Conservation (phyloP, 2,113 vertebrate genomes). For the Amphiprion ocellaris region DNA sequence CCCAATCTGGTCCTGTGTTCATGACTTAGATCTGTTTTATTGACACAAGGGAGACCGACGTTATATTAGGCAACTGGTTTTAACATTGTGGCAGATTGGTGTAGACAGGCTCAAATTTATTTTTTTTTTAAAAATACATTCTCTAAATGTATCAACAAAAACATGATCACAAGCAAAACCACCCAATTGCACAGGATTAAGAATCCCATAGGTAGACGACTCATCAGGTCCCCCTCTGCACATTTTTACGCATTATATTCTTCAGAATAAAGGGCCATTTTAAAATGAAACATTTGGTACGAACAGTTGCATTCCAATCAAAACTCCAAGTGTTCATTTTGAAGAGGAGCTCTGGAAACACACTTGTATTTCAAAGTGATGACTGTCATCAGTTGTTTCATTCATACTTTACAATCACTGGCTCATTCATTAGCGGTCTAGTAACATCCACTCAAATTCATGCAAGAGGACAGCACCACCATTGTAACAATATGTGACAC, state of each 20-base stretch:
- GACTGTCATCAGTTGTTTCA: conserved; percentile 1
- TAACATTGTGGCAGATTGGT: neutral
- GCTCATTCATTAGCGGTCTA: neutral
- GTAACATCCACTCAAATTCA: neutral
- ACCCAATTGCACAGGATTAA: too few relatives aligned
- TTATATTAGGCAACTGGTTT: neutral
- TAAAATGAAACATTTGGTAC: neutral
- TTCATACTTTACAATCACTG: neutral
- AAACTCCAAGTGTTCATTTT: neutral
- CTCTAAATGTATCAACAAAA: too few relatives aligned
- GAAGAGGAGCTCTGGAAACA: neutral
- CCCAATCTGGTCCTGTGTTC: too few relatives aligned
- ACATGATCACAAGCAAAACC: too few relatives aligned
- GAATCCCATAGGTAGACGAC: too few relatives aligned
- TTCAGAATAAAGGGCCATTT: neutral
- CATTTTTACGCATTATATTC: neutral
- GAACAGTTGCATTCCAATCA: neutral
- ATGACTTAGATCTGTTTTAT: too few relatives aligned
- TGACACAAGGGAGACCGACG: too few relatives aligned
- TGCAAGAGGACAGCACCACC: neutral
- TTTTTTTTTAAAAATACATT: too few relatives aligned
- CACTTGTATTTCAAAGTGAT: neutral
- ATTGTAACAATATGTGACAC: neutral
- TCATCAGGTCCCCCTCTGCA: neutral
- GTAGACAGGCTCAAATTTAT: too few relatives aligned